A percentile compares a stretch with the other conserved stretches of the same genome.
phyloP scores from a whole-genome alignment of 2,797 vertebrate genomes.

The Aldrovandia affinis region DNA sequence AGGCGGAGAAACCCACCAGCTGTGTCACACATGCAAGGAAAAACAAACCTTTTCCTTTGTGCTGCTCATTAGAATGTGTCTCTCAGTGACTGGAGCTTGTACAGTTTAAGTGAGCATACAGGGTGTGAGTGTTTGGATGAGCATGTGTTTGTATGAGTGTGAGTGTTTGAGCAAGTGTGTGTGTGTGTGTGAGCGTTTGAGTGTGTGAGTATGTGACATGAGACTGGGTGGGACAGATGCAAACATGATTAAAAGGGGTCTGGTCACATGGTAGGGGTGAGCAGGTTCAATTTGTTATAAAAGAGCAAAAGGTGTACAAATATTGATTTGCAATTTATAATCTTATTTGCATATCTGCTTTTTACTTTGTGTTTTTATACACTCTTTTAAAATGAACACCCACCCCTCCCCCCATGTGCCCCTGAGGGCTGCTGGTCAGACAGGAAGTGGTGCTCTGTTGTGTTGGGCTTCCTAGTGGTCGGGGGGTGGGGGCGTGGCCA shows the following conservation, averaged over 20 bases:
- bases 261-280: neutral
- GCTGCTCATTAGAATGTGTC: neutral
- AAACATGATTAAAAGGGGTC: no score
- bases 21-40: slow-evolving; percentile 46
- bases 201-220: neutral
- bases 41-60: slow-evolving; percentile 44
- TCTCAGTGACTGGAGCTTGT: no score
- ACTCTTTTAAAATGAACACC: slow-evolving; percentile 62
- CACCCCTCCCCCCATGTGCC: neutral
- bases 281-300: neutral
- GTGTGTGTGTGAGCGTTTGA: no score
- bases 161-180: neutral
- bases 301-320: neutral
- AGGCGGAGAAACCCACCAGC: slow-evolving; percentile 27
- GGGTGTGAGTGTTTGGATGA: neutral
- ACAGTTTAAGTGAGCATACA: no score
- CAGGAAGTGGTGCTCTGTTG: neutral
- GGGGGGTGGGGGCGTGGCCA: no score
- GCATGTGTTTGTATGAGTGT: neutral
- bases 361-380: slow-evolving; percentile 72
- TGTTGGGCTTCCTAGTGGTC: neutral
- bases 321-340: slow-evolving; percentile 57
- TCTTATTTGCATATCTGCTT: slow-evolving; percentile 53
- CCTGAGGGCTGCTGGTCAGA: neutral
- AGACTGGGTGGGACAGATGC: slow-evolving; percentile 39